phyloP scores from a whole-genome alignment of 2,888 invertebrate genomes.

The Gymnoscelis rufifasciata region DNA sequence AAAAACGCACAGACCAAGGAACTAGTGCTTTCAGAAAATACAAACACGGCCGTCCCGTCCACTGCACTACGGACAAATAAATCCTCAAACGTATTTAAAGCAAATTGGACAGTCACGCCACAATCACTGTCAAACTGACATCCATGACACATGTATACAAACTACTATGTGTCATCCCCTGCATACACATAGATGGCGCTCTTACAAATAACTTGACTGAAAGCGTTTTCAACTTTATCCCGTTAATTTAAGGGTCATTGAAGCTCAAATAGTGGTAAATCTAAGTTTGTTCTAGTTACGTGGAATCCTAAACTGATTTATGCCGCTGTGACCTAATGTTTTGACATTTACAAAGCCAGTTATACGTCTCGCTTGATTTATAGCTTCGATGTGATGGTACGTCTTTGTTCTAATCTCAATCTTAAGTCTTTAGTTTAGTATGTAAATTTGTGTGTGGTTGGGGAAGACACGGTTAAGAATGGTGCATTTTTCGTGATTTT shows the following conservation, averaged over 20 bases:
- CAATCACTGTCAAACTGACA: conserved; percentile 10
- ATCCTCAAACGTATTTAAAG: conserved; percentile 1
- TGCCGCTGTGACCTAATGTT: conserved; percentile 39
- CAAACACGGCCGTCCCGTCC: too few relatives aligned
- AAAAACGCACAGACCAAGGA: too few relatives aligned
- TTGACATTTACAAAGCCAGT: conserved; percentile 40
- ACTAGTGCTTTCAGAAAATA: too few relatives aligned
- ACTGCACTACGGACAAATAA: too few relatives aligned
- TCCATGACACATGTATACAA: conserved; percentile 10
- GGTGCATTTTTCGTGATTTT: neutral
- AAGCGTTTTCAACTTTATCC: neutral
- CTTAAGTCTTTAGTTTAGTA: neutral
- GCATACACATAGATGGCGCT: conserved; percentile 3
- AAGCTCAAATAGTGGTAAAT: neutral
- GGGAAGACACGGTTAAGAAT: neutral
- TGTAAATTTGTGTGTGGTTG: neutral
- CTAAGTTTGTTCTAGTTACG: conserved; percentile 13
- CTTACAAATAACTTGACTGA: neutral
- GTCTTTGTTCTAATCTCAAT: neutral
- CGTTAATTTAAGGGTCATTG: conserved; percentile 15
- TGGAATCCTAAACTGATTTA: conserved; percentile 38
- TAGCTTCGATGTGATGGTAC: conserved; percentile 4
- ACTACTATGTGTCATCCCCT: neutral
- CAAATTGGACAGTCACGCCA: neutral
- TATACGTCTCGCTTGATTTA: conserved; percentile 39